These are phyloP conservation scores for Callyntrura guangdongensis DNA, from an alignment of 2,888 invertebrate species.

Conservation along the genomic window DNA sequence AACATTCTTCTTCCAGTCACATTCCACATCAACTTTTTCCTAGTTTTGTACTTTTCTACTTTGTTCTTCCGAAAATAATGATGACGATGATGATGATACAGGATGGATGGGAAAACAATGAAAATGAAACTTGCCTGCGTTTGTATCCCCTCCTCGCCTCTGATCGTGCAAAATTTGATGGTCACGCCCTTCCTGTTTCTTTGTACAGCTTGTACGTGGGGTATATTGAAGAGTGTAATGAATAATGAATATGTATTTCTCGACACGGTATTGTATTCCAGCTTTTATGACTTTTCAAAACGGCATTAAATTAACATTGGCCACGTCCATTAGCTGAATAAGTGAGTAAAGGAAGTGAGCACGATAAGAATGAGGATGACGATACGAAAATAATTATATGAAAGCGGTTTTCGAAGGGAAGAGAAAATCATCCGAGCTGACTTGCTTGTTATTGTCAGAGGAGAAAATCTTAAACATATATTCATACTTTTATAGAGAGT, in stretches of 20 bases:
- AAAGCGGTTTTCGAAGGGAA: constrained; percentile 34
- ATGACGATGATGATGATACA: neutral
- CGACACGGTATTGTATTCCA: too few species aligned
- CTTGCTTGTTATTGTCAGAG: constrained; percentile 34
- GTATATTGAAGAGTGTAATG: neutral
- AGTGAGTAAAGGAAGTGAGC: too few species aligned
- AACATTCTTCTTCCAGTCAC: too few species aligned
- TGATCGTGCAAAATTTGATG: constrained; percentile 43
- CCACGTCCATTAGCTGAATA: constrained; percentile 19
- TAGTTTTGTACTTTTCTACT: neutral
- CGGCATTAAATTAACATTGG: too few species aligned
- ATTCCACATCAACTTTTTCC: too few species aligned
- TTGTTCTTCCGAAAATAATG: neutral
- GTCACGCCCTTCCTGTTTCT: constrained; percentile 73
- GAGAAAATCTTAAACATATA: neutral
- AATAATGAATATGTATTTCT: too few species aligned
- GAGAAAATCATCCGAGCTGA: constrained; percentile 8
- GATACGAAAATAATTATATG: constrained; percentile 31
- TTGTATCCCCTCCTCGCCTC: constrained; percentile 11
- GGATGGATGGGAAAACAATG: too few species aligned
- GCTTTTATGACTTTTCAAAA: neutral
- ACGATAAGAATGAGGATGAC: neutral
- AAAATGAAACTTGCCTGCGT: neutral
- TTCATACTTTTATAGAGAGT: neutral
- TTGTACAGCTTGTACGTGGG: neutral